Evolutionary conservation across 2,113 vertebrate genomes (phyloP), one percentile per base, ranked within the genome.

Genomic region (Miniopterus natalensis): DNA sequence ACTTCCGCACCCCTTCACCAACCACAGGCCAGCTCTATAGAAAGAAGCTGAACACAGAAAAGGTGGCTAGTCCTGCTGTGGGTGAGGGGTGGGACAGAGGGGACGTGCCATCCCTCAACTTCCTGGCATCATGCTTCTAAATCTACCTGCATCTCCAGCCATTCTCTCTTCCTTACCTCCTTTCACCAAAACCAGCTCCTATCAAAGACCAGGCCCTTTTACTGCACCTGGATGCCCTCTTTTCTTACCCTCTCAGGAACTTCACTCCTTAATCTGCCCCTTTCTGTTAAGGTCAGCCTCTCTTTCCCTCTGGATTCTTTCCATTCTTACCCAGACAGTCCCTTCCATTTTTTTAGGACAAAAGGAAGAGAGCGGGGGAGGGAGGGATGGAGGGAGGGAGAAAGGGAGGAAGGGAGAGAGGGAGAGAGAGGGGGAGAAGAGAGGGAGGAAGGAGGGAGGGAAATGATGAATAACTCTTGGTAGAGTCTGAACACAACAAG

Each of bases 311-410:
- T 71, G 40, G 66, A 91, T 74, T 91, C 27, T 93, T 97, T 65
- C 81, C 66, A 90, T 71, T 79, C 53, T 95, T 88, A 65, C 36
- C 90, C 71, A 94, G 92, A 92, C 40, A 95, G 21, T 77, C 81
- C 75, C 87, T 95, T 74, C 68, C 70, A 55, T 66, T 95, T 66
- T 94, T 95, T 25, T 70, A 47, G 20, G 5, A 53, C 45, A 90
- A 61, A 65, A 49, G 31, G 29, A 23, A 57, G 51, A 61, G n/a
- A 59, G 51, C 59, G 42, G 31, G 47, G 11, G n/a, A 49, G 42
- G 36, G 45, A 25, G 1, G 13, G 8, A 21, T 29, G 40, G 14
- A 75, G 23, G 29, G 55, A 20, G 25, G 29, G 55, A 20, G 25
- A 57, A 61, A 45, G 47, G 31, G 23, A 51, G 55, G 73, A 31